A percentile compares a stretch with the other conserved stretches of the same genome.
phyloP scores from a whole-genome alignment of 1,140 invertebrate genomes.

The Drosophila bipectinata region DNA sequence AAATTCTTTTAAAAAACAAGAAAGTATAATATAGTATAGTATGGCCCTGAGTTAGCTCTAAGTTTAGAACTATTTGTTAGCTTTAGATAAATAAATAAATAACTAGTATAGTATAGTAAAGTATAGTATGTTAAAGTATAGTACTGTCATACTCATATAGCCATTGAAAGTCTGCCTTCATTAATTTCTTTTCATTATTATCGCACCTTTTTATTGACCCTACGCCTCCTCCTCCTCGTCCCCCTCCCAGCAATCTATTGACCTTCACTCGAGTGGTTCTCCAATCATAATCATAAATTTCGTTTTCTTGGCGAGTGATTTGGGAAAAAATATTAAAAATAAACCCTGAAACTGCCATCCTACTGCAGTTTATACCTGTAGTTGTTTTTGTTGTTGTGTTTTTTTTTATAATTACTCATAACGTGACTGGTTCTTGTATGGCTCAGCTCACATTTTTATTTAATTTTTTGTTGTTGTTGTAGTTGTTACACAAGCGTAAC shows the following conservation, averaged over 20 bases:
- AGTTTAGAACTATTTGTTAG: too few species aligned
- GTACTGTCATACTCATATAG: not conserved
- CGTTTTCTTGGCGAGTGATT: slow-evolving; percentile 44
- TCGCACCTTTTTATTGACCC: slow-evolving; percentile 27
- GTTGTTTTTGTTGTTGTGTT: slow-evolving; percentile 17
- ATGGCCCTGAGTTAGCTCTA: too few species aligned
- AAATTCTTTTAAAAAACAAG: not conserved
- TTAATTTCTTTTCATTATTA: slow-evolving; percentile 19
- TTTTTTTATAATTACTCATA: slow-evolving; percentile 29
- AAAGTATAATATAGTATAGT: too few species aligned
- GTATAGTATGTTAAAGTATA: too few species aligned
- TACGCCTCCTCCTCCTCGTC: not conserved
- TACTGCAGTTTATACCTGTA: not conserved
- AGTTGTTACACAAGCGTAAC: slow-evolving; percentile 50
- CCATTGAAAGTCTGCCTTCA: slow-evolving; percentile 3
- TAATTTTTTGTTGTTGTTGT: slow-evolving; percentile 1
- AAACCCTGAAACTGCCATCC: too few species aligned
- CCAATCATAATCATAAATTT: slow-evolving; percentile 33
- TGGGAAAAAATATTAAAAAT: slow-evolving; percentile 16
- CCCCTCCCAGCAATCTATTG: not conserved
- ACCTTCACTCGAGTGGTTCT: slow-evolving; percentile 36
- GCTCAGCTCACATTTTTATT: slow-evolving; percentile 3
- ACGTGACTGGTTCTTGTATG: slow-evolving; percentile 50
- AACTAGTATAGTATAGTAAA: too few species aligned
- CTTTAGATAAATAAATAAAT: too few species aligned